A percentile compares a stretch with the other conserved stretches of the same genome.
Conservation (phyloP, 2,888 invertebrate genomes). For the Limnephilus auricula region DNA sequence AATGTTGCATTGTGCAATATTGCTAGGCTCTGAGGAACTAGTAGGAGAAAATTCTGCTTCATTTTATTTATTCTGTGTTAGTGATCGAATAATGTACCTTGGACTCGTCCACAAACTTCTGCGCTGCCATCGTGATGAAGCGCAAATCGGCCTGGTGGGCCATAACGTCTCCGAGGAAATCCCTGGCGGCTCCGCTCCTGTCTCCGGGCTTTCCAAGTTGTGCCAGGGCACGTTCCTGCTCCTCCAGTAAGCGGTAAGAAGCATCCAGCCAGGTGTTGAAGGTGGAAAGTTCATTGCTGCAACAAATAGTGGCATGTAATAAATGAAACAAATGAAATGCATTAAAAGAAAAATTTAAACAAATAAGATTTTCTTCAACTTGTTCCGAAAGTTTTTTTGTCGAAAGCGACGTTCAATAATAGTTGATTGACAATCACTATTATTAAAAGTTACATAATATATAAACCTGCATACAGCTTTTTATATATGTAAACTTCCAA, state of each 20-base stretch:
- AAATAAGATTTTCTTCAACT: neutral
- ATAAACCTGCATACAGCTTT: too few relatives aligned
- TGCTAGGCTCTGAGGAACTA: too few relatives aligned
- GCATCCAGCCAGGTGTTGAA: slow-evolving; percentile 92
- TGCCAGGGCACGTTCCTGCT: slow-evolving; percentile 89
- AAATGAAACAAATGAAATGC: neutral
- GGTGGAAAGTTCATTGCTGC: slow-evolving; percentile 85
- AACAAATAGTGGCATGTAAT: slow-evolving; percentile 44
- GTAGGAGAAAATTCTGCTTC: too few relatives aligned
- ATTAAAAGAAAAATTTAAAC: neutral
- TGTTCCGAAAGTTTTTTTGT: neutral
- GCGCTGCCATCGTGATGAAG: slow-evolving; percentile 97
- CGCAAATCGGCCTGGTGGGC: slow-evolving; percentile 96
- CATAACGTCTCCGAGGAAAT: slow-evolving; percentile 95
- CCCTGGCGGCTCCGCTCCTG: slow-evolving; percentile 86
- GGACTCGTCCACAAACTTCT: slow-evolving; percentile 97
- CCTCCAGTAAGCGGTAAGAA: slow-evolving; percentile 88
- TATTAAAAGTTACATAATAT: too few relatives aligned
- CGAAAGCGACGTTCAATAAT: neutral
- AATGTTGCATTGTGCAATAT: too few relatives aligned
- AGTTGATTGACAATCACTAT: neutral
- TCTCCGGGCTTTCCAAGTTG: slow-evolving; percentile 86
- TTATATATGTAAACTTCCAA: neutral
- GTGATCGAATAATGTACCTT: slow-evolving; percentile 77
- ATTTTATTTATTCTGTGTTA: too few relatives aligned